phyloP scores from a whole-genome alignment of 2,888 invertebrate species.

The Altica lythri region DNA sequence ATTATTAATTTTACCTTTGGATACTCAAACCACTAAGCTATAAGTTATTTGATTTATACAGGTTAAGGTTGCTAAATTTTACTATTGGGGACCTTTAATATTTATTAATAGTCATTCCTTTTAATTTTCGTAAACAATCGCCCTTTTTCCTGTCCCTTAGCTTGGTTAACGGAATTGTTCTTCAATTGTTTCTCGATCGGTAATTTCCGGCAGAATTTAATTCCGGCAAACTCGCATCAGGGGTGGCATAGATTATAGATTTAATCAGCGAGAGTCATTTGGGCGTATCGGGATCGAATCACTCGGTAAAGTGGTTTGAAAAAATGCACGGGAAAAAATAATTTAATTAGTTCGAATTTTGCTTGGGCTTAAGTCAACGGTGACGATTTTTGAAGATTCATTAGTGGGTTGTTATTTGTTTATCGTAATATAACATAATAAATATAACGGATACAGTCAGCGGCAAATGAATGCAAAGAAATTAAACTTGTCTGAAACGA shows the following conservation, averaged over 20 bases:
- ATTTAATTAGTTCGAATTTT: constrained; percentile 34
- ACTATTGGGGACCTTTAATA: too few species aligned
- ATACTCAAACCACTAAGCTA: too few species aligned
- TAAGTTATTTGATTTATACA: too few species aligned
- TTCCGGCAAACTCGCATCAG: constrained; percentile 28
- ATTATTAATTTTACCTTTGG: too few species aligned
- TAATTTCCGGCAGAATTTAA: constrained; percentile 31
- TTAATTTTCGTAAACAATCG: not conserved
- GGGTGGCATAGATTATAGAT: constrained; percentile 44
- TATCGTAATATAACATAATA: too few species aligned
- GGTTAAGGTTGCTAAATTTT: too few species aligned
- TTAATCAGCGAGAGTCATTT: constrained; percentile 44
- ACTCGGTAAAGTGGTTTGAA: constrained; percentile 27
- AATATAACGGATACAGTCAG: too few species aligned
- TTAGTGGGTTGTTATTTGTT: not conserved
- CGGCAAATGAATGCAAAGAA: too few species aligned
- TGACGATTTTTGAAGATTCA: constrained; percentile 17
- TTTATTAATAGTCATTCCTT: too few species aligned
- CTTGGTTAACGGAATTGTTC: constrained; percentile 20
- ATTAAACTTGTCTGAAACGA: too few species aligned
- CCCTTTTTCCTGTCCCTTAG: not conserved
- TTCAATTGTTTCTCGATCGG: constrained; percentile 31
- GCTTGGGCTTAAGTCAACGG: constrained; percentile 17
- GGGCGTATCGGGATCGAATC: constrained; percentile 41
- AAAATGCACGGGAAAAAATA: constrained; percentile 33